Percentiles rank a stretch among this genome's conserved stretches.
phyloP scores from a whole-genome alignment of 2,797 vertebrate species.

The Lutjanus argentimaculatus region DNA sequence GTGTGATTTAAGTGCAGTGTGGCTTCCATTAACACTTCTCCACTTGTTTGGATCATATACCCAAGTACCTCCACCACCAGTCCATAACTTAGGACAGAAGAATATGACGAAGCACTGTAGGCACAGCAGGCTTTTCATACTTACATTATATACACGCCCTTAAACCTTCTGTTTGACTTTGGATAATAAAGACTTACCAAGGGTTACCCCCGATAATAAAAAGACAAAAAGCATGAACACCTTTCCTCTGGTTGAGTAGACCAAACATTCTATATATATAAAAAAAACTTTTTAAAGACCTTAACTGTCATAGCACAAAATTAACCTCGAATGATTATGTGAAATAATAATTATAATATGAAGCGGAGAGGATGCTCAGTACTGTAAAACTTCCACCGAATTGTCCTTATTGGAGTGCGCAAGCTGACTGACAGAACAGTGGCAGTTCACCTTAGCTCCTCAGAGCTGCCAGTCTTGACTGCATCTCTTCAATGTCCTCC shows the following conservation, averaged over 20 bases:
- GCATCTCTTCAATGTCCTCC: constrained; percentile 97
- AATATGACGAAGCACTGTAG: constrained; percentile 70
- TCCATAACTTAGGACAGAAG: constrained; percentile 53
- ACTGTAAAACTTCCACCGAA: constrained; percentile 65
- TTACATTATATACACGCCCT: constrained; percentile 77
- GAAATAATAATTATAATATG: constrained; percentile 42
- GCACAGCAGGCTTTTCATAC: constrained; percentile 80
- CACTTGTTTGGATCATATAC: constrained; percentile 53
- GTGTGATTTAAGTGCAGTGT: constrained; percentile 41
- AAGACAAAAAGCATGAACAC: constrained; percentile 49
- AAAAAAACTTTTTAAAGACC: constrained; percentile 43
- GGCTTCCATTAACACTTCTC: constrained; percentile 40
- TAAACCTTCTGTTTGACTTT: constrained; percentile 75
- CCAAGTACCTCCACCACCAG: constrained; percentile 37
- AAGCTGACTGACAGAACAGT: constrained; percentile 40
- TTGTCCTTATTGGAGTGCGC: constrained; percentile 53
- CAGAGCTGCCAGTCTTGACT: constrained; percentile 94
- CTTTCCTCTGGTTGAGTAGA: constrained; percentile 40
- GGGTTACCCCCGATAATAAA: constrained; percentile 51
- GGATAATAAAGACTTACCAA: constrained; percentile 68
- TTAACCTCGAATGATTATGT: constrained; percentile 69
- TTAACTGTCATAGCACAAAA: constrained; percentile 55
- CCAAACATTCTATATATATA: constrained; percentile 38
- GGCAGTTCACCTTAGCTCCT: constrained; percentile 88
- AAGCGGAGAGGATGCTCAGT: constrained; percentile 48